Conservation (phyloP, 2,888 invertebrate species). For the Papilio elwesi region DNA sequence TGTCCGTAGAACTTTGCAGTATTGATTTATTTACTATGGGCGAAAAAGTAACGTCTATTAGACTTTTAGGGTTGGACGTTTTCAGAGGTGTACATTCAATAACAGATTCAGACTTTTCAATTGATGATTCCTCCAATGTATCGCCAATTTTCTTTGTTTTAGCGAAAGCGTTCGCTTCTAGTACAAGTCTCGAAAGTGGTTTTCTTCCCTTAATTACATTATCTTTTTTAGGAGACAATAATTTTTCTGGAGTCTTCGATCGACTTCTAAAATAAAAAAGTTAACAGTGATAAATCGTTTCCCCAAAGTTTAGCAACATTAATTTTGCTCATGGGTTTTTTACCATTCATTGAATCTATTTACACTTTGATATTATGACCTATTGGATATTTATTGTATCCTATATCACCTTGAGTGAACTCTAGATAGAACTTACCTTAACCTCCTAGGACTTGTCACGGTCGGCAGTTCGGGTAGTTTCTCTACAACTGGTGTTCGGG, state of each 20-base stretch:
- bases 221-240: slow-evolving; percentile 69
- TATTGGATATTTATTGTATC: no score
- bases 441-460: slow-evolving; percentile 52
- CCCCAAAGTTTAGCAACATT: no score
- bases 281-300: no score
- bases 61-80: slow-evolving; percentile 56
- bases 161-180: slow-evolving; percentile 75
- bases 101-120: slow-evolving; percentile 52
- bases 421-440: slow-evolving; percentile 50
- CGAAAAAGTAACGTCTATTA: slow-evolving; percentile 74
- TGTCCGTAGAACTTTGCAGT: slow-evolving; percentile 67
- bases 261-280: slow-evolving; percentile 60
- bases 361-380: no score
- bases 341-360: no score
- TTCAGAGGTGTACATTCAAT: slow-evolving; percentile 77
- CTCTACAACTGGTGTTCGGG: slow-evolving; percentile 70
- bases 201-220: slow-evolving; percentile 62
- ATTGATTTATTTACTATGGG: slow-evolving; percentile 76
- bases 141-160: slow-evolving; percentile 66
- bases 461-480: slow-evolving; percentile 48
- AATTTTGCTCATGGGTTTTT: no score
- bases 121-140: slow-evolving; percentile 50
- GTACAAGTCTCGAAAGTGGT: slow-evolving; percentile 71
- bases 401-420: no score
- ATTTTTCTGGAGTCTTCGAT: slow-evolving; percentile 76